Evolutionary conservation across 2,888 invertebrate genomes (phyloP), one percentile per base, ranked within the genome.

Genomic region (Electrophaes corylata): DNA sequence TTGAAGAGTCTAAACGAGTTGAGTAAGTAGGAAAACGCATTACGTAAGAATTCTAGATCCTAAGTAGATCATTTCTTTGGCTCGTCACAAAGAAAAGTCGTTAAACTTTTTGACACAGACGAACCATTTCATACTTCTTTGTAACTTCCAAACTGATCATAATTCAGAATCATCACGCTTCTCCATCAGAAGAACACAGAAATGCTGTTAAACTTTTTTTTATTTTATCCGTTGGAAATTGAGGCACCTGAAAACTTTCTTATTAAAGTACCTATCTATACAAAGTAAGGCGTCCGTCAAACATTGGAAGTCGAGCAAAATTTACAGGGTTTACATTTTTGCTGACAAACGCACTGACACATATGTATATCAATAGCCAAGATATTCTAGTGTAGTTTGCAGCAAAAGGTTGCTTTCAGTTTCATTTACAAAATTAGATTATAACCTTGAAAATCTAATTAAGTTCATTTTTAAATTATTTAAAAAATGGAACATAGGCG

Each of bases 231-330:
- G 51, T 37, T 64, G 66, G 60, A 73, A 76, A 79, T 70, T 71
- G 70, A 76, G 71, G 71, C 76, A 76, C 62, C 66, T 65, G 65
- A 68, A 73, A 86, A 88, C 83, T 88, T 86, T 79, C 78, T 84
- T 84, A 84, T 86, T 83, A 84, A 82, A 78, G 76, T 78, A 78
- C 81, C 79, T 79, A 79, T 77, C n/a, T n/a, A n/a, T n/a, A n/a
- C n/a, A 81, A 81, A 79, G 75, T 71, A 78, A 68, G 66, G 64
- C 69, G 70, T 71, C 72, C 75, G 65, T 73, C 76, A 76, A 76
- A 74, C 60, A 61, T 60, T 62, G 63, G 61, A 61, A 64, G 65
- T 57, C 66, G 57, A 49, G 57, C 16, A 26, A 23, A 54, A 54
- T 50, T 20, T 5, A 8, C 51, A 69, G 66, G 68, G 68, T 37